Conservation (phyloP, 1,140 invertebrate species). For the Drosophila mauritiana region DNA sequence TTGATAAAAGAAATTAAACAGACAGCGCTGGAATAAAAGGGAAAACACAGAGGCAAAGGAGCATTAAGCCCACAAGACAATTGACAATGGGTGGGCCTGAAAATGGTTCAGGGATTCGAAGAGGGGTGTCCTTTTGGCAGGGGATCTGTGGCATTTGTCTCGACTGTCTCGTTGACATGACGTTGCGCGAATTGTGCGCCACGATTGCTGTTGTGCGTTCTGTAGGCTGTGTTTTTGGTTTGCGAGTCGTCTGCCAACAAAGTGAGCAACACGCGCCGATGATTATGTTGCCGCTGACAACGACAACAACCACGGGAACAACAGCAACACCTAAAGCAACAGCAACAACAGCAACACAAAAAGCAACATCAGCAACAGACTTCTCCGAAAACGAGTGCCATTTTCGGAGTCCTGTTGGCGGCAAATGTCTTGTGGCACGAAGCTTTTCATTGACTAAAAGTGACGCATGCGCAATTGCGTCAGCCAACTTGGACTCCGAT, state of each 20-base stretch:
- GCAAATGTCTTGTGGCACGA: constrained; percentile 42
- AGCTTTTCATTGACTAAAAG: constrained; percentile 80
- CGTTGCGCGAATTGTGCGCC: constrained; percentile 76
- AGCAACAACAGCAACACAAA: constrained; percentile 8
- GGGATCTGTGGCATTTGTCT: constrained; percentile 70
- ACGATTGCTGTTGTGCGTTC: constrained; percentile 60
- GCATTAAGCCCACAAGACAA: constrained; percentile 78
- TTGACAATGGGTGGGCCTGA: constrained; percentile 48
- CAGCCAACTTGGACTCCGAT: constrained; percentile 4
- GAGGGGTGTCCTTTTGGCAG: constrained; percentile 18
- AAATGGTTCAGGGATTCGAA: constrained; percentile 9
- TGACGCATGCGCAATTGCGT: constrained; percentile 60
- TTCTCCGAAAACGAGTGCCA: constrained; percentile 54
- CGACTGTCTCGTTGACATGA: constrained; percentile 81
- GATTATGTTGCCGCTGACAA: constrained; percentile 77
- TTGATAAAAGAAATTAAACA: constrained; percentile 81
- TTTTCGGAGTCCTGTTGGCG: constrained; percentile 62
- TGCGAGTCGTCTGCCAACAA: constrained; percentile 59
- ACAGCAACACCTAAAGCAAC: not conserved
- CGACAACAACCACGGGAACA: constrained; percentile 34
- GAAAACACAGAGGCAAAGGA: constrained; percentile 50
- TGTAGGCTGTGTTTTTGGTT: constrained; percentile 31
- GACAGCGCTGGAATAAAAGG: constrained; percentile 27
- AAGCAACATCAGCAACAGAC: constrained; percentile 44
- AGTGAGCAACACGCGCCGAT: constrained; percentile 81